phyloP scores from a whole-genome alignment of 92 coral and sea anemone genomes.

The Heliopora coerulea region DNA sequence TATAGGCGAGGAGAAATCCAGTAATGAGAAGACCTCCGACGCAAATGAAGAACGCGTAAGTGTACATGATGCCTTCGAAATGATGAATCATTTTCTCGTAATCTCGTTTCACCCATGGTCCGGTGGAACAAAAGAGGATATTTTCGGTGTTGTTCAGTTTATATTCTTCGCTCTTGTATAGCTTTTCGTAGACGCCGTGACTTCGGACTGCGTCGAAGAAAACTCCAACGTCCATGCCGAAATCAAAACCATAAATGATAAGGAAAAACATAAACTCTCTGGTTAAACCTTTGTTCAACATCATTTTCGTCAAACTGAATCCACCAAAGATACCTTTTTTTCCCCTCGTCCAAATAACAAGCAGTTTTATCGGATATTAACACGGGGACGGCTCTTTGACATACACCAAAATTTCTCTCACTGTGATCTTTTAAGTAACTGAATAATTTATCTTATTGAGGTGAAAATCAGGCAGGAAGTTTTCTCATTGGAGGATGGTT shows the following conservation, averaged over 20 bases:
- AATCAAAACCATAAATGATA: constrained; percentile 60
- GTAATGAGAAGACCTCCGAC: constrained; percentile 53
- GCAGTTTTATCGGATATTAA: too few species aligned
- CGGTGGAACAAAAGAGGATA: constrained; percentile 60
- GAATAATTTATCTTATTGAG: constrained; percentile 30
- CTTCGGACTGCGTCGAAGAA: constrained; percentile 60
- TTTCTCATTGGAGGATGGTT: neutral
- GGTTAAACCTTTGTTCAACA: constrained; percentile 47
- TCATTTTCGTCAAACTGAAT: constrained; percentile 35
- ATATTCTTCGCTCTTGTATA: constrained; percentile 32
- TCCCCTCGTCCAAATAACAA: neutral
- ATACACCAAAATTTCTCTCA: neutral
- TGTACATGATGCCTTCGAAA: constrained; percentile 56
- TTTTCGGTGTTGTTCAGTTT: constrained; percentile 48
- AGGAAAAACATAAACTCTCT: constrained; percentile 59
- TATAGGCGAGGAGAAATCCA: constrained; percentile 46
- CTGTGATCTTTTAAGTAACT: constrained; percentile 16
- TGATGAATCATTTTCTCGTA: constrained; percentile 52
- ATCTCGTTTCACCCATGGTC: constrained; percentile 68
- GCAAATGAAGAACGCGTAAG: constrained; percentile 60
- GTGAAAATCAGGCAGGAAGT: neutral
- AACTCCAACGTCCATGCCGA: constrained; percentile 64
- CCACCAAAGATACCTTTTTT: neutral
- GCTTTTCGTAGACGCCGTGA: constrained; percentile 47
- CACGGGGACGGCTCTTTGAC: neutral